Evolutionary conservation across 2,797 vertebrate genomes (phyloP).

Genomic region (Spondyliosoma cantharus): DNA sequence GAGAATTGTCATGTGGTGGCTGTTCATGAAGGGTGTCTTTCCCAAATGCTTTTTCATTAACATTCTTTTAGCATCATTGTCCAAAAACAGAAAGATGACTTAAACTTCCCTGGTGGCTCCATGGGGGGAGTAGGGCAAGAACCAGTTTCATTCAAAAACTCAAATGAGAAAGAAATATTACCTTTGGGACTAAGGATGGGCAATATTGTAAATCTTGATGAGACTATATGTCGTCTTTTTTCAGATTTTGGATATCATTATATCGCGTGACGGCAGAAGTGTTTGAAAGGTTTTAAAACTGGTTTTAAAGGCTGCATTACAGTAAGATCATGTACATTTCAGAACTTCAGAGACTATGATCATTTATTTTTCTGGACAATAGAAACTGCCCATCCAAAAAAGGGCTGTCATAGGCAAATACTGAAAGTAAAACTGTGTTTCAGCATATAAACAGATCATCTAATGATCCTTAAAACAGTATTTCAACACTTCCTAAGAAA

Average conservation of each 20-base stretch:
- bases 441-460: neutral
- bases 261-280: too few species aligned
- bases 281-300: too few species aligned
- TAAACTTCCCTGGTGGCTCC: neutral
- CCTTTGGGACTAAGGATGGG: too few species aligned
- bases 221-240: too few species aligned
- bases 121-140: neutral
- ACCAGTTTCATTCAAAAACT: neutral
- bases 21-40: neutral
- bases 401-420: neutral
- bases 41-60: conserved; percentile 1
- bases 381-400: neutral
- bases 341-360: too few species aligned
- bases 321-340: too few species aligned
- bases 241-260: too few species aligned
- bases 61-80: neutral
- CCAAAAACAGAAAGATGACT: neutral
- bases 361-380: neutral
- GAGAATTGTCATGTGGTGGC: neutral
- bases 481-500: neutral
- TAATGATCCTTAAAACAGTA: neutral
- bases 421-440: neutral
- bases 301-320: too few species aligned
- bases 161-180: neutral
- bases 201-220: too few species aligned